These are phyloP conservation scores for Hemicrepidius hirtus DNA, from an alignment of 2,888 invertebrate species.

Conservation along the genomic window DNA sequence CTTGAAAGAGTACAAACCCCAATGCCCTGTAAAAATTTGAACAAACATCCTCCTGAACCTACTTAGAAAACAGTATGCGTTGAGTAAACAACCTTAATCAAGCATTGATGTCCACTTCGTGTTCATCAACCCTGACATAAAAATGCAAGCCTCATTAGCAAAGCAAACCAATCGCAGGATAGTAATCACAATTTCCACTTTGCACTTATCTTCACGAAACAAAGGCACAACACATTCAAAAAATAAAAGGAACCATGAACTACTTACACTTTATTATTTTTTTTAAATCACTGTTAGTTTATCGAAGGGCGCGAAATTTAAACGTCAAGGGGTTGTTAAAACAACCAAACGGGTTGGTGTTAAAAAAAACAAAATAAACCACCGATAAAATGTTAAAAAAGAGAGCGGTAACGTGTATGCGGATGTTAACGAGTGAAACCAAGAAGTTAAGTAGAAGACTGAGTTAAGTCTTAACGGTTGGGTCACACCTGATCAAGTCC, in stretches of 20 bases:
- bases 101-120: constrained; percentile 13
- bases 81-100: too few species aligned
- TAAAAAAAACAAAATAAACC: not conserved
- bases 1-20: too few species aligned
- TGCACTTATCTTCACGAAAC: not conserved
- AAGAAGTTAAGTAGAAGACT: constrained; percentile 51
- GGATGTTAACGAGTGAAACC: constrained; percentile 47
- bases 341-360: not conserved
- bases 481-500: constrained; percentile 54
- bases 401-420: constrained; percentile 36
- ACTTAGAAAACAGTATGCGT: not conserved
- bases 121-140: constrained; percentile 39
- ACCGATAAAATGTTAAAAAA: constrained; percentile 24
- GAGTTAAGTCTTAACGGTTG: constrained; percentile 48
- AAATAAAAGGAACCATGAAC: constrained; percentile 31
- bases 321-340: not conserved
- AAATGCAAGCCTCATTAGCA: constrained; percentile 10
- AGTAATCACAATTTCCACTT: constrained; percentile 18
- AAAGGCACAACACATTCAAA: constrained; percentile 7
- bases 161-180: constrained; percentile 6
- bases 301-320: constrained; percentile 5
- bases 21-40: not conserved
- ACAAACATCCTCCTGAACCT: not conserved
- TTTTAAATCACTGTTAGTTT: not conserved
- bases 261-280: constrained; percentile 27